Percentiles rank a stretch among this genome's conserved stretches.
These are phyloP conservation scores for Stenurella melanura DNA, from an alignment of 2,888 invertebrate genomes.

Conservation along the genomic window DNA sequence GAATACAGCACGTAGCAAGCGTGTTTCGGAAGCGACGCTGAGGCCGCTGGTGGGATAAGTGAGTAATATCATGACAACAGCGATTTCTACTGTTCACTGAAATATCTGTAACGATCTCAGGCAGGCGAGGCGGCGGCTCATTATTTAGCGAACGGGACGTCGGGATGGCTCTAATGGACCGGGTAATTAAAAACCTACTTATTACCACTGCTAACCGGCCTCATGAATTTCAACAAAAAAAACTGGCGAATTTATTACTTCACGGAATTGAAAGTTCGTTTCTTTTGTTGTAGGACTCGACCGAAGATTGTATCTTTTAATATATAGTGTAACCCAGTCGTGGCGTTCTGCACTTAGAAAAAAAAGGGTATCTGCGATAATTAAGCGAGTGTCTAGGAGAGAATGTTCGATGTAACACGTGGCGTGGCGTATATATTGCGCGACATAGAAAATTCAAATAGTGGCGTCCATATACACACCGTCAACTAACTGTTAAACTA, in stretches of 20 bases:
- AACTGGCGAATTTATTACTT: slow-evolving; percentile 15
- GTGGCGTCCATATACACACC: no score
- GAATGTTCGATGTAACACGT: neutral
- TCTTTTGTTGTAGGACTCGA: slow-evolving; percentile 3
- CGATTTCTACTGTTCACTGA: slow-evolving; percentile 12
- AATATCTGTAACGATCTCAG: slow-evolving; percentile 24
- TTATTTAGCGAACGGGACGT: slow-evolving; percentile 13
- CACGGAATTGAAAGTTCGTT: slow-evolving; percentile 21
- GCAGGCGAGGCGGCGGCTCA: slow-evolving; percentile 3
- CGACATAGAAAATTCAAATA: no score
- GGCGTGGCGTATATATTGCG: no score
- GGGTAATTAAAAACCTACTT: slow-evolving; percentile 45
- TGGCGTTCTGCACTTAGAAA: neutral
- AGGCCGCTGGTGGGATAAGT: neutral
- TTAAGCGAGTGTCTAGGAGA: neutral
- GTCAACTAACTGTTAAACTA: no score
- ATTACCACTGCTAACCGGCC: slow-evolving; percentile 24
- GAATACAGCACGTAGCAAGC: neutral
- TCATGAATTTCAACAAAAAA: slow-evolving; percentile 20
- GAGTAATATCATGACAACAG: neutral
- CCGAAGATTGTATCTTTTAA: neutral
- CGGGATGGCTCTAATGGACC: slow-evolving; percentile 43
- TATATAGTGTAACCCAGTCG: neutral
- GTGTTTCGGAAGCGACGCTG: neutral
- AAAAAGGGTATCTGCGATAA: neutral